These are phyloP conservation scores for Micromesistius poutassou DNA, from an alignment of 2,797 vertebrate genomes.

Conservation along the genomic window DNA sequence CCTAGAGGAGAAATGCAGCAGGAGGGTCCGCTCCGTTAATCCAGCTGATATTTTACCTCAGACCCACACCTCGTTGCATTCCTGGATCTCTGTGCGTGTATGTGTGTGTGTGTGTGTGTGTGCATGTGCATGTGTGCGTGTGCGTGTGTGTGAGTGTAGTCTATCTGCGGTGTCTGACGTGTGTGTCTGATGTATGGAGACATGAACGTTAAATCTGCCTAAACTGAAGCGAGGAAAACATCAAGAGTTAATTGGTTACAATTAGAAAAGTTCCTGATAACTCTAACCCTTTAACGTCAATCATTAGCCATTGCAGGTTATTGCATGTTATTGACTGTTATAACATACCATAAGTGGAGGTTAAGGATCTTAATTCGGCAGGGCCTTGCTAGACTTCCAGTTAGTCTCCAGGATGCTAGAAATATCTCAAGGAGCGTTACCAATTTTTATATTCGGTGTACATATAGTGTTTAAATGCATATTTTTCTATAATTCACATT, in stretches of 20 bases:
- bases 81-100: not conserved
- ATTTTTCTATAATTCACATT: not conserved
- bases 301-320: not conserved
- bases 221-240: not conserved
- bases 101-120: not conserved
- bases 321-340: too few relatives aligned
- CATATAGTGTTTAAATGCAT: too few relatives aligned
- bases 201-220: not conserved
- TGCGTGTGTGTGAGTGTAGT: too few relatives aligned
- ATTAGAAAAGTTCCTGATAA: not conserved
- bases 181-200: not conserved
- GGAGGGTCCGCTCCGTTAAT: conserved; percentile 37
- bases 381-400: too few relatives aligned
- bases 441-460: too few relatives aligned
- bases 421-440: too few relatives aligned
- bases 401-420: too few relatives aligned
- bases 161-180: too few relatives aligned
- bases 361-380: too few relatives aligned
- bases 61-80: conserved; percentile 4
- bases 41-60: conserved; percentile 22
- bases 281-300: not conserved
- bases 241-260: not conserved
- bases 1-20: not conserved
- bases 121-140: too few relatives aligned
- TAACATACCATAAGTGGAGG: too few relatives aligned